Conservation (phyloP, 2,888 invertebrate species). For the Agriopis marginaria region DNA sequence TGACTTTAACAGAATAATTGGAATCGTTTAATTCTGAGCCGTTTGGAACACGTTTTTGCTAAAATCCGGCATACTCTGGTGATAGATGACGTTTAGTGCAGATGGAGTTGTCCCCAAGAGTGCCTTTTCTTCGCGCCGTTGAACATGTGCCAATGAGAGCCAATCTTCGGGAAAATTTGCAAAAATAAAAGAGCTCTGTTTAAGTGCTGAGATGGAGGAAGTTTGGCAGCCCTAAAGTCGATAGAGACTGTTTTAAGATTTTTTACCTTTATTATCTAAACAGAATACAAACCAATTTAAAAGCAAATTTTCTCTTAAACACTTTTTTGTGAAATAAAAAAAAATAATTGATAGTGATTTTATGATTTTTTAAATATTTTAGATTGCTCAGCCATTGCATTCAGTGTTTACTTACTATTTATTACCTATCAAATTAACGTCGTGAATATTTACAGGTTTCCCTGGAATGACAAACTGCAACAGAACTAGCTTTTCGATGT, state of each 20-base stretch:
- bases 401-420: too few species aligned
- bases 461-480: conserved; percentile 11
- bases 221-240: conserved; percentile 8
- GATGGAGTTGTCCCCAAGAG: conserved; percentile 80
- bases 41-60: conserved; percentile 63
- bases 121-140: conserved; percentile 75
- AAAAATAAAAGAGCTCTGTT: conserved; percentile 45
- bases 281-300: too few species aligned
- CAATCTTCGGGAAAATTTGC: conserved; percentile 67
- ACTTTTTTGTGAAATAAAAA: too few species aligned
- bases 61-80: conserved; percentile 70
- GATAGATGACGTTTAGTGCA: conserved; percentile 81
- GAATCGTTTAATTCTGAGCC: conserved; percentile 67
- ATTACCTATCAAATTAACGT: too few species aligned
- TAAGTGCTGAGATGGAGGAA: conserved; percentile 19
- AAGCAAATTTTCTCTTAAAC: too few species aligned
- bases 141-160: conserved; percentile 79
- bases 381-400: too few species aligned
- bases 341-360: too few species aligned
- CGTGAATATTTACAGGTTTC: neutral
- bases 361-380: too few species aligned
- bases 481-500: neutral
- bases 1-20: conserved; percentile 58
- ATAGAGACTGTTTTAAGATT: conserved; percentile 16
- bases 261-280: too few species aligned